Evolutionary conservation across 2,888 invertebrate genomes (phyloP).

Genomic region (Agonopterix subpropinquella): DNA sequence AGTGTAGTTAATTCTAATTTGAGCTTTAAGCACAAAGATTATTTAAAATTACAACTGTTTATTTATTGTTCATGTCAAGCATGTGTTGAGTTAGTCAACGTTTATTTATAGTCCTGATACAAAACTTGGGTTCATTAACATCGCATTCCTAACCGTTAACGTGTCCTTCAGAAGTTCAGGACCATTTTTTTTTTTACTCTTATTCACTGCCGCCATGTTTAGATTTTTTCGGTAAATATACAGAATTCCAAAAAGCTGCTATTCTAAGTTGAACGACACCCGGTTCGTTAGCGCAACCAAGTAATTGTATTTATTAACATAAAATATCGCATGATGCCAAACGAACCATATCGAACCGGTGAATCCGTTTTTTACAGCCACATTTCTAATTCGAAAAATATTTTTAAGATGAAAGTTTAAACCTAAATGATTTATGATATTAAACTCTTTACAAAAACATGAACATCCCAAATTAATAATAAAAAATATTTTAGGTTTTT

Average conservation of each 20-base stretch:
- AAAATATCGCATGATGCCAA: conserved; percentile 49
- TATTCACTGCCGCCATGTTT: neutral
- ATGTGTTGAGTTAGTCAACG: conserved; percentile 56
- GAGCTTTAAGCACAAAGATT: no score
- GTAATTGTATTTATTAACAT: conserved; percentile 70
- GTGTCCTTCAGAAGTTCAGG: conserved; percentile 19
- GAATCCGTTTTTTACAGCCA: conserved; percentile 24
- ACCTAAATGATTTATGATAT: neutral
- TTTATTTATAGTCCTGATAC: conserved; percentile 58
- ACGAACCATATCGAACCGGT: conserved; percentile 55
- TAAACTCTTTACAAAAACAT: neutral
- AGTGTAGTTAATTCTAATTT: no score
- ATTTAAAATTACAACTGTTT: neutral
- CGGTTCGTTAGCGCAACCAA: conserved; percentile 36
- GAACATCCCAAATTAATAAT: no score
- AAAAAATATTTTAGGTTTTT: neutral
- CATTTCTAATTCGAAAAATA: conserved; percentile 13
- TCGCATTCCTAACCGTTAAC: conserved; percentile 27
- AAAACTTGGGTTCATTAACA: conserved; percentile 54
- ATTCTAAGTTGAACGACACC: conserved; percentile 51
- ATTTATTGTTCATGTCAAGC: conserved; percentile 39
- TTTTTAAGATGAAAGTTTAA: neutral
- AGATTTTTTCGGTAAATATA: neutral
- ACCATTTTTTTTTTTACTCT: neutral
- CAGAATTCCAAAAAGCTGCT: neutral